Evolutionary conservation across 2,797 vertebrate genomes (phyloP).

Genomic region (Manis crassicaudata): DNA sequence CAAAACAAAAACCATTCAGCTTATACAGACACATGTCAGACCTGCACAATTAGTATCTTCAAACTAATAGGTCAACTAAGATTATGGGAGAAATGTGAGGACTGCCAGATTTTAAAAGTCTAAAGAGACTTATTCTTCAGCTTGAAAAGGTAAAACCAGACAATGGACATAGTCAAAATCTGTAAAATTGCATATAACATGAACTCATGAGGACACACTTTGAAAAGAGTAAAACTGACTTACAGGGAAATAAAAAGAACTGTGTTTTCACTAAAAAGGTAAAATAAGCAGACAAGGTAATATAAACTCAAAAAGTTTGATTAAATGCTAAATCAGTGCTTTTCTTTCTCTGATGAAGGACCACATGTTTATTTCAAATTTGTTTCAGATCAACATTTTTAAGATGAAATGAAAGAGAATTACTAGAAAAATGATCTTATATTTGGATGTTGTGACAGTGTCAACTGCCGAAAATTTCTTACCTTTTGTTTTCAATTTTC

Average conservation of each 20-base stretch:
- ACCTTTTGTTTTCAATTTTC: constrained; percentile 36
- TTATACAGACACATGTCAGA: not conserved
- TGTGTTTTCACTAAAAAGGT: constrained; percentile 8
- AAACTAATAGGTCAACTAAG: not conserved
- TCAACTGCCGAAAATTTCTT: not conserved
- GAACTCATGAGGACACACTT: not conserved
- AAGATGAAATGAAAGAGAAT: constrained; percentile 43
- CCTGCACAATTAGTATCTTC: not conserved
- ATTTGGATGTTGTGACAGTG: not conserved
- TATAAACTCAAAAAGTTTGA: constrained; percentile 1
- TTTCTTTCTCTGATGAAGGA: constrained; percentile 4
- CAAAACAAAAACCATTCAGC: not conserved
- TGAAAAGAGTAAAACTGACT: constrained; percentile 45
- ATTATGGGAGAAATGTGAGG: not conserved
- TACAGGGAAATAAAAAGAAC: constrained; percentile 32
- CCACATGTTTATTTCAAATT: constrained; percentile 48
- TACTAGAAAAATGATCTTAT: constrained; percentile 16
- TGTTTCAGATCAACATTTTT: not conserved
- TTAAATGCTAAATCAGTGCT: constrained; percentile 13
- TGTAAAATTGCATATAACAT: not conserved
- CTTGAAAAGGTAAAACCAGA: constrained; percentile 17
- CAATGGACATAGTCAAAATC: not conserved
- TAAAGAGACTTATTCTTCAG: not conserved
- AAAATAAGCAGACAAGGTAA: constrained; percentile 23
- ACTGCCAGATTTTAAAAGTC: not conserved